Base-by-base conservation (phyloP, 1,140 invertebrate species). In the Bombus confusus region DNA sequence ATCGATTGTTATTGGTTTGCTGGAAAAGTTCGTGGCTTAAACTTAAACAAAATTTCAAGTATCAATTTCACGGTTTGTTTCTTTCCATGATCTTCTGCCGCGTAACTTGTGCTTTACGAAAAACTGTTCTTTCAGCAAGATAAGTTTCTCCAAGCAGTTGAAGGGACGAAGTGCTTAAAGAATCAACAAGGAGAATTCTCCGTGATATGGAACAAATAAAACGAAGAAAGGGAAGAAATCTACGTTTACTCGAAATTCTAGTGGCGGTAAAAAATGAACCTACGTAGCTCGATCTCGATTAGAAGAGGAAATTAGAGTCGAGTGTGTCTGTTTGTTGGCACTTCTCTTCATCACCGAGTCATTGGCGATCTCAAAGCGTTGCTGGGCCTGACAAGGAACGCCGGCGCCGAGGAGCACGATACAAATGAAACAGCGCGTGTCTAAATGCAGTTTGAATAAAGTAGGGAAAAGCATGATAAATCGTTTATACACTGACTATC, bases 381-480 rank as follows among this genome's bases (percentile, higher is more conserved):
- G 18, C 62, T 18, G 25, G 10, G 8, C 4, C 59, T 8, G n/a
- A 8, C n/a, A 8, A 10, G 34, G n/a, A 64, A 31, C n/a, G n/a
- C n/a, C 13, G 34, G 52, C 13, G 15, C 71, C 18, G 47, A 52
- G 18, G 47, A 34, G 59, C 28, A n/a, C 28, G 73, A n/a, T 22
- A 52, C 43, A 86, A 86, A 86, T 57, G 81, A 83, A 84, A 64
- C 43, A 47, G 82, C 72, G 74, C 69, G 82, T 72, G 86, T 79
- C 47, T 47, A 64, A 74, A 78, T 57, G 82, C 69, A 74, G 86
- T 87, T 84, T 79, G 86, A 87, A 87, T 79, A 82, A 87, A 84
- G 74, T 62, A 79, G 81, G 82, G 86, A 71, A 73, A 71, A 87
- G 82, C 68, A 71, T 84, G 86, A 87, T 87, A 84, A 87, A 87